phyloP scores from a whole-genome alignment of 2,888 invertebrate species.

The Ichneumoninae sp. region DNA sequence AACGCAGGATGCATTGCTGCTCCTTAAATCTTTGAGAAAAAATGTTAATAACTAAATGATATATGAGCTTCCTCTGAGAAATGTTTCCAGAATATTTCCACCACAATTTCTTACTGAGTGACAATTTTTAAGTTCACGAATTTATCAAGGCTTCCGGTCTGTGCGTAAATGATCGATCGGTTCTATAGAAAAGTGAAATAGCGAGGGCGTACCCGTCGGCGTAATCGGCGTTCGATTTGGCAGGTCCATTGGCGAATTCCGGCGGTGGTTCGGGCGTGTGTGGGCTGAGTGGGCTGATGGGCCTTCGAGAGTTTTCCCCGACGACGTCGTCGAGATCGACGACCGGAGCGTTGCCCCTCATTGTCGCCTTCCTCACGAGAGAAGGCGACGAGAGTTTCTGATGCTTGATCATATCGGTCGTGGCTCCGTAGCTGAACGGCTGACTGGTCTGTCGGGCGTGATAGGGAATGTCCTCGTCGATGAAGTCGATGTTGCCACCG shows the following conservation, averaged over 20 bases:
- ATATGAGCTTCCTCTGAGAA: no score
- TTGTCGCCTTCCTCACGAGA: slow-evolving; percentile 90
- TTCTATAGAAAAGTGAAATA: neutral
- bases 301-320: slow-evolving; percentile 76
- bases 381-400: slow-evolving; percentile 93
- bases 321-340: slow-evolving; percentile 82
- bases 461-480: slow-evolving; percentile 91
- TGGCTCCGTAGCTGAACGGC: slow-evolving; percentile 94
- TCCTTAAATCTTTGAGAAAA: no score
- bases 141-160: neutral
- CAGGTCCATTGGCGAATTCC: slow-evolving; percentile 79
- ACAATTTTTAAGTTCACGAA: no score
- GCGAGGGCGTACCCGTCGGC: slow-evolving; percentile 76
- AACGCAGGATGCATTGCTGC: no score
- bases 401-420: slow-evolving; percentile 89
- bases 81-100: no score
- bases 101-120: no score
- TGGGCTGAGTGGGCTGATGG: slow-evolving; percentile 76
- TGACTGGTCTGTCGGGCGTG: slow-evolving; percentile 95
- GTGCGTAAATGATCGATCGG: neutral
- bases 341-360: slow-evolving; percentile 79
- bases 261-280: slow-evolving; percentile 80
- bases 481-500: slow-evolving; percentile 85
- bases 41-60: no score
- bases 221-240: slow-evolving; percentile 73